Evolutionary conservation across 1,140 invertebrate genomes (phyloP).

Genomic region (Paralvinella palmiformis): DNA sequence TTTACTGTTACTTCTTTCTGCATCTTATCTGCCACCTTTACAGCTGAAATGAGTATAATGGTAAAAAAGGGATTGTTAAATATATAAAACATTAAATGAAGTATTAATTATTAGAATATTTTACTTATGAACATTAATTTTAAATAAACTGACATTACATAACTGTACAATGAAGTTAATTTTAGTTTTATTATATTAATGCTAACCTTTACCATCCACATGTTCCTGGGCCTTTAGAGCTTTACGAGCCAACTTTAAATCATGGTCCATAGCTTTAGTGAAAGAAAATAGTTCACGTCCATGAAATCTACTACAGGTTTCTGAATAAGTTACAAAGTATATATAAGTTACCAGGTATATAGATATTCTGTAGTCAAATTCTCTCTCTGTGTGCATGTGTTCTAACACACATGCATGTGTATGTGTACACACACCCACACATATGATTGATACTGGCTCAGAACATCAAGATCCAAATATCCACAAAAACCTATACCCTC

Average conservation of each 20-base stretch:
- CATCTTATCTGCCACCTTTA: slow-evolving; percentile 42
- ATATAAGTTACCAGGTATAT: too few relatives aligned
- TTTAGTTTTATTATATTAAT: neutral
- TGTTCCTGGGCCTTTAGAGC: slow-evolving; percentile 35
- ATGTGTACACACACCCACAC: too few relatives aligned
- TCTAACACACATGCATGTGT: too few relatives aligned
- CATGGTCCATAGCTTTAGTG: slow-evolving; percentile 35
- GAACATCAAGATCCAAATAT: too few relatives aligned
- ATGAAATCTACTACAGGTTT: too few relatives aligned
- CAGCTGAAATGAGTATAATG: slow-evolving; percentile 28
- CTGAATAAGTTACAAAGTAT: too few relatives aligned
- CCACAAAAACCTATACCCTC: too few relatives aligned
- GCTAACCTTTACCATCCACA: slow-evolving; percentile 37
- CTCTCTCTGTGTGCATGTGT: too few relatives aligned
- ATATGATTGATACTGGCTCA: too few relatives aligned
- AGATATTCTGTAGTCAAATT: too few relatives aligned
- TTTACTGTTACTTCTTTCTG: slow-evolving; percentile 46
- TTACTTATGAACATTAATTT: slow-evolving; percentile 1
- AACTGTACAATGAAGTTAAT: too few relatives aligned
- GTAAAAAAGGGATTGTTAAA: neutral
- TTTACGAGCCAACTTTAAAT: slow-evolving; percentile 36
- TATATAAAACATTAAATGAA: neutral
- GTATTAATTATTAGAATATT: too few relatives aligned
- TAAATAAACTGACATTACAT: neutral
- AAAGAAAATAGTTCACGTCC: slow-evolving; percentile 1